Evolutionary conservation across 1,140 invertebrate species (phyloP).

Genomic region (Drosophila sp.): DNA sequence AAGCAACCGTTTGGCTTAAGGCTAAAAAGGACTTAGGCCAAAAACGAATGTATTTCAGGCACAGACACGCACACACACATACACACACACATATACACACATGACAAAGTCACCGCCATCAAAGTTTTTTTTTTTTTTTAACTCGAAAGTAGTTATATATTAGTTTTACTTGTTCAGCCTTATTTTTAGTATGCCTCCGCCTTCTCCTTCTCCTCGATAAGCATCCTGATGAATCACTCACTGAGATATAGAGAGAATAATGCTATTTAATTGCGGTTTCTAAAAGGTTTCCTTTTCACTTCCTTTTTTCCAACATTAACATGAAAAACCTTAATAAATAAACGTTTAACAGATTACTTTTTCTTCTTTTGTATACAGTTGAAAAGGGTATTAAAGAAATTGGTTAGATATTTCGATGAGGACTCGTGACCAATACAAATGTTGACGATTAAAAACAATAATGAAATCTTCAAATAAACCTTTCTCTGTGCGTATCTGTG

Average conservation of each 20-base stretch:
- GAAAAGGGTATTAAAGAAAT: neutral
- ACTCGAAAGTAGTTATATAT: conserved; percentile 61
- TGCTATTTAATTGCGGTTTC: conserved; percentile 8
- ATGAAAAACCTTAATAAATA: conserved; percentile 10
- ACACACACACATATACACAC: conserved; percentile 22
- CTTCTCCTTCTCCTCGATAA: neutral
- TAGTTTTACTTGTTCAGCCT: conserved; percentile 63
- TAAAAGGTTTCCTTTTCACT: neutral
- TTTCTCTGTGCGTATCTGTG: no score
- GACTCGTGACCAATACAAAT: no score
- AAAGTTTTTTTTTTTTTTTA: conserved; percentile 44
- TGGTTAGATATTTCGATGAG: neutral
- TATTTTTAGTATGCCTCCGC: conserved; percentile 47
- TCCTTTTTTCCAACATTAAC: neutral
- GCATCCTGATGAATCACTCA: conserved; percentile 12
- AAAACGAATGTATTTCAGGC: conserved; percentile 57
- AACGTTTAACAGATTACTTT: neutral
- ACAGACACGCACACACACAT: conserved; percentile 12
- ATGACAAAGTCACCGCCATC: conserved; percentile 64
- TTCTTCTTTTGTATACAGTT: neutral
- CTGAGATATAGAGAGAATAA: conserved; percentile 1
- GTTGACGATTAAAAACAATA: no score
- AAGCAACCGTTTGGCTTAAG: conserved; percentile 49
- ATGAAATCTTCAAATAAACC: no score
- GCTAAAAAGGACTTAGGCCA: conserved; percentile 67